A percentile compares a stretch with the other conserved stretches of the same genome.
Conservation (phyloP, 1,140 invertebrate species). For the Odontomachus brunneus region DNA sequence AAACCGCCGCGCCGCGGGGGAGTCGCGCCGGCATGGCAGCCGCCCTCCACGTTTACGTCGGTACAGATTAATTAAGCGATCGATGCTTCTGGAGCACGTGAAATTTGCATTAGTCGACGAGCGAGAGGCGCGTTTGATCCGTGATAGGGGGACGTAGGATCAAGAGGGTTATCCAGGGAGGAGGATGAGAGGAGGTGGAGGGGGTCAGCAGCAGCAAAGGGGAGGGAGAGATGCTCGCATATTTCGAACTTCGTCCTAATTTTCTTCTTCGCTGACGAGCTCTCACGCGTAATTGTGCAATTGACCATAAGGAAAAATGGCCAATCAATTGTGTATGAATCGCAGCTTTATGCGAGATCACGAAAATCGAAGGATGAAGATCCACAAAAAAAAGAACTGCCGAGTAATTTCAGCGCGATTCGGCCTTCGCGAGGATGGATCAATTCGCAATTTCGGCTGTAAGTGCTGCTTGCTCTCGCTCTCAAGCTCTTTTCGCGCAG, state of each 20-base stretch:
- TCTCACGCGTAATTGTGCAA: conserved; percentile 1
- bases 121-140: conserved; percentile 55
- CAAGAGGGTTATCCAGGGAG: conserved; percentile 7
- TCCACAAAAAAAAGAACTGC: not conserved
- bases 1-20: conserved; percentile 46
- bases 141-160: not conserved
- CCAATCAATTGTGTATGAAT: not conserved
- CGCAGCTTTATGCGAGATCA: too few relatives aligned
- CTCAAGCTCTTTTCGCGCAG: not conserved
- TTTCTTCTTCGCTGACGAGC: conserved; percentile 13
- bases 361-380: not conserved
- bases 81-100: conserved; percentile 60
- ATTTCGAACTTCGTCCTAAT: conserved; percentile 17
- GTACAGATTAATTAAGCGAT: conserved; percentile 63
- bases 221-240: conserved; percentile 15
- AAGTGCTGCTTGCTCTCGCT: not conserved
- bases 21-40: conserved; percentile 36
- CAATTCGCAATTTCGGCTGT: not conserved
- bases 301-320: not conserved
- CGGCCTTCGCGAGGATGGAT: too few relatives aligned
- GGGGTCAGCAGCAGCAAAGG: too few relatives aligned
- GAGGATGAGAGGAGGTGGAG: not conserved
- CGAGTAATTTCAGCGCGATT: not conserved
- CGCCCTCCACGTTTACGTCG: conserved; percentile 48
- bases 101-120: conserved; percentile 57